Percentiles rank a stretch among this genome's conserved stretches.
phyloP scores from a whole-genome alignment of 2,113 vertebrate genomes.

The Rousettus leschenaultii region DNA sequence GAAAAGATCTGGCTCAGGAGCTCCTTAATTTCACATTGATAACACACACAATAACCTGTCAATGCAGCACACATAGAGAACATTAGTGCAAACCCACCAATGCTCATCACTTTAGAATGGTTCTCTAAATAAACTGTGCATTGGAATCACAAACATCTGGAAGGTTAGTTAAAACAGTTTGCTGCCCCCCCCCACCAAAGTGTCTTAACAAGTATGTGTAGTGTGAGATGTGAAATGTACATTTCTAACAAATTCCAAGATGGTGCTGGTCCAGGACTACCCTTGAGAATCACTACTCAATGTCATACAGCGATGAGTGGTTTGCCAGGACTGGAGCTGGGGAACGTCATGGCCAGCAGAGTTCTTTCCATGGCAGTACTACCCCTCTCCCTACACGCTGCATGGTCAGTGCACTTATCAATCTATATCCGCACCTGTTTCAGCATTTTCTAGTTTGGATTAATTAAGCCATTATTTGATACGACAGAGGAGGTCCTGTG shows the following conservation, averaged over 20 bases:
- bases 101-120: not conserved
- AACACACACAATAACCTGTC: not conserved
- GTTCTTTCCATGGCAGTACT: not conserved
- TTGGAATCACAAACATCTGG: not conserved
- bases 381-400: not conserved
- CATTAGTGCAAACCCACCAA: not conserved
- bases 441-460: not conserved
- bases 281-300: not conserved
- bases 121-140: not conserved
- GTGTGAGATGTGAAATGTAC: not conserved
- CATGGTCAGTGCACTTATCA: not conserved
- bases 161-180: not conserved
- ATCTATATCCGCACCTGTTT: not conserved
- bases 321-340: no score
- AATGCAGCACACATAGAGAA: not conserved
- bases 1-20: not conserved
- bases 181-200: not conserved
- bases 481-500: not conserved
- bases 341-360: not conserved
- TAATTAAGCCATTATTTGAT: constrained; percentile 39
- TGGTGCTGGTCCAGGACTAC: no score
- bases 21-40: not conserved
- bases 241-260: not conserved
- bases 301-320: not conserved
- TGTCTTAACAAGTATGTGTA: not conserved